Conservation (phyloP, 2,113 vertebrate species). For the Epinephelus fuscoguttatus region DNA sequence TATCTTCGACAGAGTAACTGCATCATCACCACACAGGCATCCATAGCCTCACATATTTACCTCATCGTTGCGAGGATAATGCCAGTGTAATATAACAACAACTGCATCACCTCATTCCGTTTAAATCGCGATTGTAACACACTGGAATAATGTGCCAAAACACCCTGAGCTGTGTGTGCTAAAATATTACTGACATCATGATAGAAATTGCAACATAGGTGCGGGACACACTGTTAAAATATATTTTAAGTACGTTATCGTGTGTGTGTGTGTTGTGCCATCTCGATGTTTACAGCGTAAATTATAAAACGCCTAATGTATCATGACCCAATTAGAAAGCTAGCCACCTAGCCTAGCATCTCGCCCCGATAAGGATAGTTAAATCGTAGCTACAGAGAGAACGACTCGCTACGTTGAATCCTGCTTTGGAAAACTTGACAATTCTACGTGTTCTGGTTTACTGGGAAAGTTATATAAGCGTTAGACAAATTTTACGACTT, state of each 20-base stretch:
- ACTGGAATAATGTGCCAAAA: not conserved
- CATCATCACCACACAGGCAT: constrained; percentile 64
- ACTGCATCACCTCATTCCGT: not conserved
- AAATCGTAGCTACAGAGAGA: constrained; percentile 7
- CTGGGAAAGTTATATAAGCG: accelerated
- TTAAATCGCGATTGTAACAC: not conserved
- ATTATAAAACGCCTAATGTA: constrained; percentile 1
- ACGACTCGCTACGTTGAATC: constrained; percentile 11
- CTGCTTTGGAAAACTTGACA: not conserved
- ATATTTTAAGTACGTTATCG: not conserved
- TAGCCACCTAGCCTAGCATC: constrained; percentile 67
- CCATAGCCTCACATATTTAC: constrained; percentile 38
- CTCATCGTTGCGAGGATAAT: not conserved
- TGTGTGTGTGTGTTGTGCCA: too few species aligned
- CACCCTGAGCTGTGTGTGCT: not conserved
- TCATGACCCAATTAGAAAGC: constrained; percentile 70
- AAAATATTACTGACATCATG: not conserved
- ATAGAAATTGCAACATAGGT: not conserved
- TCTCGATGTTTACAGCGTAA: constrained; percentile 26
- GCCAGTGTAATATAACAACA: not conserved
- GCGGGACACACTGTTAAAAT: not conserved
- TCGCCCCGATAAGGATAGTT: not conserved
- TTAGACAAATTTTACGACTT: accelerated
- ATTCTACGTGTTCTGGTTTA: not conserved
- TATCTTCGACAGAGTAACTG: constrained; percentile 58